Evolutionary conservation across 2,113 vertebrate species (phyloP), one percentile per base, ranked within the genome.

Genomic region (Cyanocitta stelleri): DNA sequence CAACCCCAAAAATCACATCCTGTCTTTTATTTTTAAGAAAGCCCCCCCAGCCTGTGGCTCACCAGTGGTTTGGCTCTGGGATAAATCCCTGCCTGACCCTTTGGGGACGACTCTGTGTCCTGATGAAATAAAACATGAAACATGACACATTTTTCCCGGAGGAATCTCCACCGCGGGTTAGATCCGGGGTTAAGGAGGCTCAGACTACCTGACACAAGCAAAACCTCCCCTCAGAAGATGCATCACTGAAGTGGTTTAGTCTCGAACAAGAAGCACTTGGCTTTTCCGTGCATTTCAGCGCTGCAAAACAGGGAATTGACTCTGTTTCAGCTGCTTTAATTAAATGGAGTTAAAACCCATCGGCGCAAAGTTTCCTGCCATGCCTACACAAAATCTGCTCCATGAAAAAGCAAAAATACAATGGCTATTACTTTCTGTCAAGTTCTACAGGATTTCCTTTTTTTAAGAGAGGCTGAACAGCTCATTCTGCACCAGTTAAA

Each of bases 371-470:
- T 80, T 87, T 71, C 74, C 91, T 66, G 81, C 85, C 59, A 43
- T 88, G 82, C 95, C 87, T 48, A 95, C 92, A 96, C 43, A 8
- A 83, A 87, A 95, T 87, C 91, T 95, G 87, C 87, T 94, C 64
- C 59, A 41, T 4, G 35, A n/a, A 37, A 87, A 93, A 58, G 56
- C 3, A 49, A 35, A 81, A 88, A 92, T 77, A 83, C 87, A 88
- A 77, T 58, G 72, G 59, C 93, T 95, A 80, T 90, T 95, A 74
- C 92, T 95, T 93, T 83, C 91, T 82, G 85, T 95, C 82, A 13
- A 59, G 48, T 83, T 90, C 87, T 59, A 37, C 59, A 68, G 71
- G 82, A 11, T 90, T 93, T 80, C 66, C 37, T 59, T 76, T 63
- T 66, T 86, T 74, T 33, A 16, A 88, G 49, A 41, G 52, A 76